phyloP scores from a whole-genome alignment of 2,888 invertebrate species.

The Tiphia femorata region DNA sequence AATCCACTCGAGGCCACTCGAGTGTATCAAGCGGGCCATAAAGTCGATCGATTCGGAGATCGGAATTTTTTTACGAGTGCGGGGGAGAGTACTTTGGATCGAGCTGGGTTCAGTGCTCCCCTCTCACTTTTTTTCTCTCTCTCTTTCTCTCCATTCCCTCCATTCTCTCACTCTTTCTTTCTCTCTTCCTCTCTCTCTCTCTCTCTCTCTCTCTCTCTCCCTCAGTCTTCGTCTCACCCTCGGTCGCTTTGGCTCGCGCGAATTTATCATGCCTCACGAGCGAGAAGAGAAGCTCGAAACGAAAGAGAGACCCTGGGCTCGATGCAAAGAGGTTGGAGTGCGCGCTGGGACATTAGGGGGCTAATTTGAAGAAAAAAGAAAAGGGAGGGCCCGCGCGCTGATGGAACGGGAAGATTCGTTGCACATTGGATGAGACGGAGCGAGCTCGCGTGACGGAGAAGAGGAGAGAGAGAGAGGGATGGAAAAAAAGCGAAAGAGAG shows the following conservation, averaged over 20 bases:
- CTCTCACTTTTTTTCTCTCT: no score
- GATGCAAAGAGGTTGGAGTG: conserved; percentile 23
- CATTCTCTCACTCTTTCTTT: no score
- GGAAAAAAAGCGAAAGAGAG: conserved; percentile 34
- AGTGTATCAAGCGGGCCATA: no score
- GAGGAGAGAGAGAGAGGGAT: conserved; percentile 16
- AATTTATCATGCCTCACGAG: conserved; percentile 1
- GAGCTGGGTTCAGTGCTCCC: no score
- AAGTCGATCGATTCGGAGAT: no score
- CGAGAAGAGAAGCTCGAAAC: neutral
- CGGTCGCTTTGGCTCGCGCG: neutral
- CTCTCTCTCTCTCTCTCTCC: no score
- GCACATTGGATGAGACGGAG: conserved; percentile 8
- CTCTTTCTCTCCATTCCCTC: no score
- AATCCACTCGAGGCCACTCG: no score
- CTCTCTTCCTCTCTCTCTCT: no score
- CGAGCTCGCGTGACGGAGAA: conserved; percentile 8
- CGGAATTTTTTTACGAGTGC: no score
- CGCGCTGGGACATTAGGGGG: conserved; percentile 34
- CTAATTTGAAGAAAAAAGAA: conserved; percentile 40
- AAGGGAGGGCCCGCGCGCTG: conserved; percentile 16
- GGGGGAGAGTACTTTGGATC: no score
- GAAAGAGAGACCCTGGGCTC: conserved; percentile 14
- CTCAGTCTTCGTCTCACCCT: no score
- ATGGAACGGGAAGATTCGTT: conserved; percentile 24